Conservation (phyloP, 2,888 invertebrate genomes). For the Atethmia centrago region DNA sequence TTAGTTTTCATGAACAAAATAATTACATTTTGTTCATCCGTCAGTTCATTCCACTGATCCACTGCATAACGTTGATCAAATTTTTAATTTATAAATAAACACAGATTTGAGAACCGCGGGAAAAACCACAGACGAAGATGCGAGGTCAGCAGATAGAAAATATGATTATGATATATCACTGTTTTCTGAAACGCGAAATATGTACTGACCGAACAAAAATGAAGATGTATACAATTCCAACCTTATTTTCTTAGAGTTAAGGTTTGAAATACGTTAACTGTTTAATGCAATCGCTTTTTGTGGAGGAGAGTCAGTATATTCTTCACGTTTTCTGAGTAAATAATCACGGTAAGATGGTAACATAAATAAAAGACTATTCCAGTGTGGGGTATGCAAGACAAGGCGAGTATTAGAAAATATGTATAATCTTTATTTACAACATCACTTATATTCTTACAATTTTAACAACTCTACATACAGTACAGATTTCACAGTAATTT, state of each 20-base stretch:
- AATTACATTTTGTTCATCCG: too few relatives aligned
- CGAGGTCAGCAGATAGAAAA: constrained; percentile 51
- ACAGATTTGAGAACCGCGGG: constrained; percentile 24
- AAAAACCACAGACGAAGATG: constrained; percentile 36
- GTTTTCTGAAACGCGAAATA: constrained; percentile 57
- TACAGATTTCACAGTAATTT: constrained; percentile 54
- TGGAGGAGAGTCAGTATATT: constrained; percentile 12
- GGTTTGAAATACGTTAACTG: constrained; percentile 18
- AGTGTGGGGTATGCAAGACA: constrained; percentile 41
- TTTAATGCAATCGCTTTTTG: constrained; percentile 5
- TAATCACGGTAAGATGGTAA: constrained; percentile 10
- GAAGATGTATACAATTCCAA: constrained; percentile 18
- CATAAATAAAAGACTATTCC: background rate
- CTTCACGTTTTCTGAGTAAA: constrained; percentile 26
- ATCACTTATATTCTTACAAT: constrained; percentile 46
- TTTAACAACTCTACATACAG: constrained; percentile 50
- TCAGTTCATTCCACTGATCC: background rate
- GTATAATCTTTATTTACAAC: constrained; percentile 67
- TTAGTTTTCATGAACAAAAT: constrained; percentile 1
- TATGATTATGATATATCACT: constrained; percentile 61
- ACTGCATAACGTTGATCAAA: constrained; percentile 11
- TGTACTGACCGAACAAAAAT: constrained; percentile 27
- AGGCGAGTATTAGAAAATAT: constrained; percentile 62
- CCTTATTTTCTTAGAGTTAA: constrained; percentile 34
- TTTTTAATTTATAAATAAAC: constrained; percentile 38